Conservation (phyloP, 2,113 vertebrate species). For the Paramormyrops kingsleyae region DNA sequence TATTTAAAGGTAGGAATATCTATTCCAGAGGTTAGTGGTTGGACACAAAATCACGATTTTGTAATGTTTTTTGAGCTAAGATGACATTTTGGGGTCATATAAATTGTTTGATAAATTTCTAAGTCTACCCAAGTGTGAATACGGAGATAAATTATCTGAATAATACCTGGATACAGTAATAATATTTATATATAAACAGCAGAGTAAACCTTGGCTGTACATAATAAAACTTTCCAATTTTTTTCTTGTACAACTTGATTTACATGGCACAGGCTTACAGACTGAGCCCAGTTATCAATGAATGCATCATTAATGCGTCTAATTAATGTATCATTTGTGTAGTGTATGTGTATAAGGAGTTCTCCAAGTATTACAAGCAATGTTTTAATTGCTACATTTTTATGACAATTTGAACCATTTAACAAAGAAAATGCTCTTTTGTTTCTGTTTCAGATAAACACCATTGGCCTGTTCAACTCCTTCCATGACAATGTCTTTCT, state of each 20-base stretch:
- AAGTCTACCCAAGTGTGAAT: not conserved
- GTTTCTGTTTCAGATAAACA: conserved; percentile 18
- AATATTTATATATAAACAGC: not conserved
- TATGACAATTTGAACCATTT: not conserved
- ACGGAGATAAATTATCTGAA: not conserved
- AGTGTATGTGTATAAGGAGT: not conserved
- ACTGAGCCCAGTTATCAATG: not conserved
- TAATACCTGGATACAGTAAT: not conserved
- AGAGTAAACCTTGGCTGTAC: not conserved
- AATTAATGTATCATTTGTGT: not conserved
- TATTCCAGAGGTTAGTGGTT: not conserved
- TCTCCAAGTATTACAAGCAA: not conserved
- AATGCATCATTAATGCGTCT: not conserved
- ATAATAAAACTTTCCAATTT: not conserved
- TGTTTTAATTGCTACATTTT: not conserved
- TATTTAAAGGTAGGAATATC: not conserved
- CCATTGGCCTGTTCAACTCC: not conserved
- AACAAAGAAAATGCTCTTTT: not conserved
- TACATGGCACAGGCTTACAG: not conserved
- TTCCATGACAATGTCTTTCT: not conserved
- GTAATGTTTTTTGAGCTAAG: conserved; percentile 27
- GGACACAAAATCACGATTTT: conserved; percentile 31
- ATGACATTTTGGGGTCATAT: conserved; percentile 15
- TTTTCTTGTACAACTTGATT: not conserved
- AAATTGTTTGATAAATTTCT: not conserved